Evolutionary conservation across 2,113 vertebrate genomes (phyloP).

Genomic region (Greenwoodochromis staneri): DNA sequence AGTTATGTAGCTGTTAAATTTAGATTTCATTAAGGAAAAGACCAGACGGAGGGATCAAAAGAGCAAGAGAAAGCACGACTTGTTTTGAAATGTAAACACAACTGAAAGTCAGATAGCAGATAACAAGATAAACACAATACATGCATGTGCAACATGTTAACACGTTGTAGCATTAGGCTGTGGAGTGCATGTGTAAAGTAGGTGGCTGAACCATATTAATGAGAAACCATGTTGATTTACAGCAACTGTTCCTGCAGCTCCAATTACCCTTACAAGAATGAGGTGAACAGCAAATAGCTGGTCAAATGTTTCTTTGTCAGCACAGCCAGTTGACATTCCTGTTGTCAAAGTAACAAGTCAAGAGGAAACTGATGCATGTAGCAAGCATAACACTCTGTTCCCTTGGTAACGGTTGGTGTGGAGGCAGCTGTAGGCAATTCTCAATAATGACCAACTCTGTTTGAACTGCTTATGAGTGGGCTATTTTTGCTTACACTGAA

Average conservation of each 20-base stretch:
- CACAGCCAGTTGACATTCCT: constrained; percentile 56
- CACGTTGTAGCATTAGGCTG: not conserved
- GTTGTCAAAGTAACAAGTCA: constrained; percentile 67
- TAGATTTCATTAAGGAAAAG: not conserved
- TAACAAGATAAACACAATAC: not conserved
- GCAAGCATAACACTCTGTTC: constrained; percentile 44
- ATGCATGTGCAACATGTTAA: not conserved
- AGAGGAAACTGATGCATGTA: constrained; percentile 30
- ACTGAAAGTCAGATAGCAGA: not conserved
- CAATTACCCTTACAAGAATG: constrained; percentile 15
- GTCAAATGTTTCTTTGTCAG: constrained; percentile 27
- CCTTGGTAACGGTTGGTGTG: constrained; percentile 52
- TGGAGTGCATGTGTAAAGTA: constrained; percentile 18
- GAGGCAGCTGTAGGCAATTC: constrained; percentile 20
- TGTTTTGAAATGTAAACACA: not conserved
- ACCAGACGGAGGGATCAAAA: not conserved
- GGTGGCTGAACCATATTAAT: not conserved
- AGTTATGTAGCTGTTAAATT: not conserved
- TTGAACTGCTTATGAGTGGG: not conserved
- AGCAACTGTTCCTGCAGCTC: constrained; percentile 13
- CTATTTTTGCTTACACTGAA: not conserved
- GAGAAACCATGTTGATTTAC: constrained; percentile 44
- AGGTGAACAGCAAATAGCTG: constrained; percentile 28
- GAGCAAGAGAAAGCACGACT: not conserved
- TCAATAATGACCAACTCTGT: not conserved